phyloP scores from a whole-genome alignment of 2,797 vertebrate genomes.

The Rhinophrynus dorsalis region DNA sequence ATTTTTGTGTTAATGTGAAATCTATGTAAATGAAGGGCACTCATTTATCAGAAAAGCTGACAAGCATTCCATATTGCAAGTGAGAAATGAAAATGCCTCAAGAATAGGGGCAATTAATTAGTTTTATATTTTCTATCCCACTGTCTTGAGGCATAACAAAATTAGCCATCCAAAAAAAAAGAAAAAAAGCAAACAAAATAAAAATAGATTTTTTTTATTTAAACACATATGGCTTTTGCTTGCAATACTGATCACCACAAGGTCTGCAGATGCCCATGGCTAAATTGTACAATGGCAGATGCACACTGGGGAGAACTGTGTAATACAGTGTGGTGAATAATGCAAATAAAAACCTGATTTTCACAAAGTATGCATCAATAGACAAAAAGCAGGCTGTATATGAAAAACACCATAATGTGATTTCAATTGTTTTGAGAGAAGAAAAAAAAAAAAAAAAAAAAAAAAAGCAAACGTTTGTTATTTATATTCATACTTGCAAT shows the following conservation, averaged over 20 bases:
- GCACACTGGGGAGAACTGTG: constrained; percentile 76
- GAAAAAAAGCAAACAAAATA: constrained; percentile 62
- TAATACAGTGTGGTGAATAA: constrained; percentile 80
- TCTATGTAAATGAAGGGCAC: constrained; percentile 96
- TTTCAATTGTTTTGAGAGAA: background rate
- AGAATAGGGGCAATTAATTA: constrained; percentile 92
- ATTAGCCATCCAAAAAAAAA: constrained; percentile 77
- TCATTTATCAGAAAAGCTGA: constrained; percentile 95
- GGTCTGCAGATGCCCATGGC: constrained; percentile 79
- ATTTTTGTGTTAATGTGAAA: constrained; percentile 89
- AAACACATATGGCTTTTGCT: constrained; percentile 80
- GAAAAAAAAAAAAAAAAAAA: background rate
- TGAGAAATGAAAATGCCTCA: constrained; percentile 82
- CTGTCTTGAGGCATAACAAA: constrained; percentile 77
- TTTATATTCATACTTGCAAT: background rate
- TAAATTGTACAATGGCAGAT: constrained; percentile 76
- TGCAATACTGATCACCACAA: constrained; percentile 76
- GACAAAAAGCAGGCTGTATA: background rate
- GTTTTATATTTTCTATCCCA: constrained; percentile 82
- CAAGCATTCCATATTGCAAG: constrained; percentile 93
- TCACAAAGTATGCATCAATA: constrained; percentile 7
- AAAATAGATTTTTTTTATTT: constrained; percentile 67
- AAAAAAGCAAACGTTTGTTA: background rate
- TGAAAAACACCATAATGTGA: background rate
- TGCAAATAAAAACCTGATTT: constrained; percentile 84